Evolutionary conservation across 2,888 invertebrate genomes (phyloP), one percentile per base, ranked within the genome.

Genomic region (Andrena trimmerana): DNA sequence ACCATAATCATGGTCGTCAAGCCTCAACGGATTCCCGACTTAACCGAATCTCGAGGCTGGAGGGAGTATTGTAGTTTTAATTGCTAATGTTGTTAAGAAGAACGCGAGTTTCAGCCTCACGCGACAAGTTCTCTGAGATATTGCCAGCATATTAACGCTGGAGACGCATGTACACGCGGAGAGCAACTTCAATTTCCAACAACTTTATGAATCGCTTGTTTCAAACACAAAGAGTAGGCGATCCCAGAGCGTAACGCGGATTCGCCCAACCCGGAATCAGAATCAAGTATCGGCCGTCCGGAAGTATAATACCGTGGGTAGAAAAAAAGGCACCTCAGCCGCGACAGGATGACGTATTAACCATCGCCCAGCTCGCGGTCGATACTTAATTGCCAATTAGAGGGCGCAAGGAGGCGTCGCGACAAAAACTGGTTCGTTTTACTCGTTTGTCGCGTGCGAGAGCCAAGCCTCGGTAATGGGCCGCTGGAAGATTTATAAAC

Each of bases 361-460:
- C 85, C 54, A 78, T 82, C 67, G 81, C 69, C 69, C 66, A 60
- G 50, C 68, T 72, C 78, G 86, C 83, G 84, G 70, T 87, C 83
- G 85, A 83, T 79, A 86, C 78, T 86, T 91, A 91, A 90, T 90
- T 90, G 90, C 83, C 90, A 90, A 90, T 90, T 90, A 90, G 85
- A 65, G 87, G 77, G 84, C 57, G 72, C 80, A 80, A 84, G 80
- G 85, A 73, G 82, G 85, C 70, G 70, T 75, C 77, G 80, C 78
- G 81, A 83, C 82, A 78, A 77, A 77, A 85, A 84, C 75, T 79
- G 74, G 85, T 84, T 88, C 89, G 82, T 84, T 82, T 86, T 83
- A 83, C 88, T 59, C 77, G 78, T 59, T 63, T 65, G 62, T 65
- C 57, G 62, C 65, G 63, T 65, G 81, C 60, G 78, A 81, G 81